phyloP scores from a whole-genome alignment of 2,113 vertebrate species.

The Onychorhynchus coronatus region DNA sequence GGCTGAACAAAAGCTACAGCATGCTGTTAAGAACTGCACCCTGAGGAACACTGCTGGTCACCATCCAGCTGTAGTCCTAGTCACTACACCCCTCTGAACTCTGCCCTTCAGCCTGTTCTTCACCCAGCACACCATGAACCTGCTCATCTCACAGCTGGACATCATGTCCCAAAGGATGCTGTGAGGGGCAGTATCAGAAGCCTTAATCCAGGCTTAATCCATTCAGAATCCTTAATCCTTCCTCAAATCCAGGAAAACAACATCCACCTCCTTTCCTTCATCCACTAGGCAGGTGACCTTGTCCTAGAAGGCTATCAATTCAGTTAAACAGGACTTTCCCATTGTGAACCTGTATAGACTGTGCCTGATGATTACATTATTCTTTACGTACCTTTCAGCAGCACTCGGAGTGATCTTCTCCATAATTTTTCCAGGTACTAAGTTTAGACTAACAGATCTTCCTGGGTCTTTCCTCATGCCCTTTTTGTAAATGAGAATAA shows the following conservation, averaged over 20 bases:
- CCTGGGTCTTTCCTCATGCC: background rate
- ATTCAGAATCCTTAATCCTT: background rate
- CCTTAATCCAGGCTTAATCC: fast-evolving
- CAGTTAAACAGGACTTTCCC: background rate
- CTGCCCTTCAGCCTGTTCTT: background rate
- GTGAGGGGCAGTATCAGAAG: background rate
- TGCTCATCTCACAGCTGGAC: background rate
- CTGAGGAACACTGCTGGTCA: fast-evolving
- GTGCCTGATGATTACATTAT: background rate
- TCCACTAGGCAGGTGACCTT: background rate
- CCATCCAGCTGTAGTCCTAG: background rate
- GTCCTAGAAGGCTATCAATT: too few relatives aligned
- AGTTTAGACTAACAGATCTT: background rate
- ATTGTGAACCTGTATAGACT: background rate
- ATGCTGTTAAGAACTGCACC: background rate
- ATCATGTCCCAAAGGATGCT: background rate
- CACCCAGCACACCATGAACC: background rate
- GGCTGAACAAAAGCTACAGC: background rate
- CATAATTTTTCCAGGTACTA: background rate
- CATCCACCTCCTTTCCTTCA: background rate
- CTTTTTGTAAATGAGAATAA: background rate
- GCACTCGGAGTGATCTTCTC: background rate
- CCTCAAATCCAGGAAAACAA: background rate
- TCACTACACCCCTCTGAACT: background rate
- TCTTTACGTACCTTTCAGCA: background rate